Base-by-base conservation (phyloP, 2,888 invertebrate genomes). In the Bombyx huttoni region DNA sequence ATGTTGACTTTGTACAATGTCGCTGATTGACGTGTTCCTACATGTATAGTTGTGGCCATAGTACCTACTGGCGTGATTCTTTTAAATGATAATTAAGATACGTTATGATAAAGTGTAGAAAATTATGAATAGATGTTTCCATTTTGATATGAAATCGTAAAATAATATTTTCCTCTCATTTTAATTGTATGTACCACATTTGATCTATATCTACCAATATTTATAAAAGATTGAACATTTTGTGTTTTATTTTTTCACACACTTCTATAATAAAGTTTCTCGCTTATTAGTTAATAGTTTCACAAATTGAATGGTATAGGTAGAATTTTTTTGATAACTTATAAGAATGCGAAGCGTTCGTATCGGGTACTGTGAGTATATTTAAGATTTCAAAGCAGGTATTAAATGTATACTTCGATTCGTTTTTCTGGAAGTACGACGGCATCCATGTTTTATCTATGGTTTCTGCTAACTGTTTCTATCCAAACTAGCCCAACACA, bases 151-250 rank as follows among this genome's bases (percentile, higher is more conserved):
- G 81, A 86, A 82, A 78, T 85, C 82, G 79, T 82, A 77, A 81
- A 71, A 79, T 79, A 79, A 82, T 81, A 81, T 82, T 84, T n/a
- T 84, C 81, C 78, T 81, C 84, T 84, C 79, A 85, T 84, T 88
- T 86, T 81, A 85, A 84, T 83, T 87, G 86, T 86, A 86, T 86
- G 85, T 86, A 86, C 81, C 77, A 83, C 84, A 86, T 86, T 87
- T 85, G 85, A 87, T 81, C 78, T 87, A 84, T 86, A 87, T 83
- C 82, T 86, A 86, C 82, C 84, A 86, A 87, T 87, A 88, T 88
- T 87, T 88, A 87, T 87, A 87, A 87, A 87, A 83, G 74, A 88
- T 86, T 87, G 83, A 82, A 83, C 82, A 62, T 68, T 56, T 56
- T 58, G 73, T 60, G 80, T 86, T 85, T 86, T 65, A 81, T 83